Percentiles rank a stretch among this genome's conserved stretches.
phyloP scores from a whole-genome alignment of 2,797 vertebrate genomes.

The Manis pentadactyla region DNA sequence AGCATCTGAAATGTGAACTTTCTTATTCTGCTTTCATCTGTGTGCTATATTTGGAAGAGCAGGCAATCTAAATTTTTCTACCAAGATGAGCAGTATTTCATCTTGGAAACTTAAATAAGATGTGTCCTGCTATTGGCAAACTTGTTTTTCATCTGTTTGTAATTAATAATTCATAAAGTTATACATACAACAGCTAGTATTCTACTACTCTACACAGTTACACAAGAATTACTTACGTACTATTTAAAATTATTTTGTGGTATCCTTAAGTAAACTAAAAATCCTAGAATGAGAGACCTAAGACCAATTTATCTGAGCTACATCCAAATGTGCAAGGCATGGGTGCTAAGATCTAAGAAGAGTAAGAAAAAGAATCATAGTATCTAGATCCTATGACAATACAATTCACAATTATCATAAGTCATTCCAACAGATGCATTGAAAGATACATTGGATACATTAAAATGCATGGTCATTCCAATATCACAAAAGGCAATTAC shows the following conservation, averaged over 20 bases:
- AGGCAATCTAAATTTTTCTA: slow-evolving; percentile 55
- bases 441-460: slow-evolving; percentile 1
- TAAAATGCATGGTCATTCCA: slow-evolving; percentile 41
- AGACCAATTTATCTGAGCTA: slow-evolving; percentile 16
- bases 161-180: slow-evolving; percentile 38
- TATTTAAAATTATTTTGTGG: slow-evolving; percentile 45
- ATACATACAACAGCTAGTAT: slow-evolving; percentile 24
- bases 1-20: slow-evolving; percentile 72
- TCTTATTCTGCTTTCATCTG: slow-evolving; percentile 82
- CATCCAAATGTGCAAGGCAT: slow-evolving; percentile 10
- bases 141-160: slow-evolving; percentile 24
- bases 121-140: slow-evolving; percentile 43
- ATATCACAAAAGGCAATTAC: slow-evolving; percentile 23
- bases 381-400: background rate
- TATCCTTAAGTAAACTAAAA: slow-evolving; percentile 41
- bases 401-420: background rate
- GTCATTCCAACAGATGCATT: slow-evolving; percentile 24
- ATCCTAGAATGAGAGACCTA: slow-evolving; percentile 35
- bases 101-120: slow-evolving; percentile 24
- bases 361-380: slow-evolving; percentile 45
- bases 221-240: background rate
- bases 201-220: background rate
- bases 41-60: slow-evolving; percentile 51
- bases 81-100: slow-evolving; percentile 8
- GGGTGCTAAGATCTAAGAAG: slow-evolving; percentile 31